Evolutionary conservation across 1,140 invertebrate genomes (phyloP), one percentile per base, ranked within the genome.

Genomic region (Teleopsis dalmanni): DNA sequence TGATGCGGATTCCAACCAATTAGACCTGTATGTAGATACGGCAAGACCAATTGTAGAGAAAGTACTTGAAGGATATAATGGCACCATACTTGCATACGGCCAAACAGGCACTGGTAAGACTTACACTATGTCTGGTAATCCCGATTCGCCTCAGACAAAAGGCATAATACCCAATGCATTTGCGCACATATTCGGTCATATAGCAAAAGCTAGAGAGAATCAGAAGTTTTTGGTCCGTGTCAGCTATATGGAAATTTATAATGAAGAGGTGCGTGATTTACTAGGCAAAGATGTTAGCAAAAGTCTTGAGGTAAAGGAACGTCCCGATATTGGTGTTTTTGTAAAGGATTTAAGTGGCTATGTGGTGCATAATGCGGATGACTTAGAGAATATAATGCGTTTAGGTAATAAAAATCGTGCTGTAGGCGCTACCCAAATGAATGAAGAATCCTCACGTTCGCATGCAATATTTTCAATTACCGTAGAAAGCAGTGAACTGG

Each of bases 381-480:
- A 95, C 67, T 84, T 96, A 48, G 88, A 95, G 55, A 86, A 91
- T 55, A 81, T 96, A 3, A 92, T 96, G 88, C 81, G 82, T 44
- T 76, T 85, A n/a, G 93, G 93, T 3, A 94, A 95, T 70, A 82
- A 88, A 58, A 95, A 95, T 71, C 76, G 93, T 13, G 71, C 72
- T 11, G 75, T 75, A 3, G 91, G 91, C 1, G 86, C 94, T 1
- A 99, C 97, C 1, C 93, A 98, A 60, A 99, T 99, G 95, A 99
- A 99, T 74, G 88, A 94, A 54, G 92, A 98, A 65, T 95, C 91
- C 59, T 97, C 94, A 0, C 73, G 96, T 16, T 98, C 95, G 2
- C 97, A 99, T 78, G 95, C 96, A 19, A 98, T 99, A 50, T 99
- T 99, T 73, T 91, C 95, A 41, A 90, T 99, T 18, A 98, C 94